A percentile compares a stretch with the other conserved stretches of the same genome.
phyloP scores from a whole-genome alignment of 2,888 invertebrate genomes.

The Habrosyne pyritoides region DNA sequence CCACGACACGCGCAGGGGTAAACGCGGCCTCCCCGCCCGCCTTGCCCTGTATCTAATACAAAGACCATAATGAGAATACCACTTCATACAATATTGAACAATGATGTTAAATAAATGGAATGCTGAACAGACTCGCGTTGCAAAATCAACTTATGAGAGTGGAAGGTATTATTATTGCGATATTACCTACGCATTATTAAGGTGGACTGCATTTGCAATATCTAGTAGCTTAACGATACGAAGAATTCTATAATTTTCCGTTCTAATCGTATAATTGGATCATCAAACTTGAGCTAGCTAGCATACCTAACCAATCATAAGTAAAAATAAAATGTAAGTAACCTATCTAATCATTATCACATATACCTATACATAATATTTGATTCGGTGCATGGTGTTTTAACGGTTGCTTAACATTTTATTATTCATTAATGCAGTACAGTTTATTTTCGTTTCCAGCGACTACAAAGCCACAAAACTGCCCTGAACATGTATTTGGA shows the following conservation, averaged over 20 bases:
- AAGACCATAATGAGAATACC: slow-evolving; percentile 47
- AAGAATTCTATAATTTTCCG: neutral
- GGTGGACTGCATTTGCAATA: slow-evolving; percentile 1
- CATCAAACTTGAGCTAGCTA: too few species aligned
- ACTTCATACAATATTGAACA: slow-evolving; percentile 29
- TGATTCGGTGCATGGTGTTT: too few species aligned
- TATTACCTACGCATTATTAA: slow-evolving; percentile 6
- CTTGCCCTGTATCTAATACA: slow-evolving; percentile 48
- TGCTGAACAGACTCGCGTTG: slow-evolving; percentile 17
- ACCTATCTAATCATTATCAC: too few species aligned
- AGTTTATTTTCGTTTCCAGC: too few species aligned
- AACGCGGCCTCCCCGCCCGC: slow-evolving; percentile 27
- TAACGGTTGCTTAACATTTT: too few species aligned
- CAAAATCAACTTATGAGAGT: slow-evolving; percentile 12
- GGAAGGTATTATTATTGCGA: slow-evolving; percentile 1
- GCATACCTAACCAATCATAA: too few species aligned
- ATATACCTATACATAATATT: too few species aligned
- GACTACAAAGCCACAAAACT: neutral
- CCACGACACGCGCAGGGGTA: slow-evolving; percentile 74
- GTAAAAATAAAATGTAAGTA: too few species aligned
- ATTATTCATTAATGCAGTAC: too few species aligned
- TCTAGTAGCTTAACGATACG: too few species aligned
- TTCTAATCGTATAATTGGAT: neutral
- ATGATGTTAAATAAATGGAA: slow-evolving; percentile 29
- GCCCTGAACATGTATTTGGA: neutral